phyloP scores from a whole-genome alignment of 2,888 invertebrate species.

The Acleris literana region DNA sequence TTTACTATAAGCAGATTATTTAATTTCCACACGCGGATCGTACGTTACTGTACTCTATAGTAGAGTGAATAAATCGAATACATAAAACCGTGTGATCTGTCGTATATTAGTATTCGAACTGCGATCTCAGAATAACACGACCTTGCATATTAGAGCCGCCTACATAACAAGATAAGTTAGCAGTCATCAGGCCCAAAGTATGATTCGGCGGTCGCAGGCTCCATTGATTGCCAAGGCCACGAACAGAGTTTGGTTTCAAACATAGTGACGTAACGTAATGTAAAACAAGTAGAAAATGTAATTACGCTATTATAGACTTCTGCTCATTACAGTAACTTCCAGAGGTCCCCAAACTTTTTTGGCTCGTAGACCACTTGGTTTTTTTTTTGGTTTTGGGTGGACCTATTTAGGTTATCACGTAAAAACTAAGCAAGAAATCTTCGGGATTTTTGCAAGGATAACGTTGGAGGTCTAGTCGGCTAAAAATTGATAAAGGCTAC shows the following conservation, averaged over 20 bases:
- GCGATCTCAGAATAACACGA: constrained; percentile 46
- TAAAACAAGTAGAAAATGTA: neutral
- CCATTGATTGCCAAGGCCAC: constrained; percentile 59
- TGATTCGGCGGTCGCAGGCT: constrained; percentile 57
- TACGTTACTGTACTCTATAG: neutral
- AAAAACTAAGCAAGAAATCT: too few relatives aligned
- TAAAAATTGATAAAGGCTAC: too few relatives aligned
- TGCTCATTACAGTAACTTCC: too few relatives aligned
- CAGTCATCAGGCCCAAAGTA: constrained; percentile 48
- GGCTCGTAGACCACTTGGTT: too few relatives aligned
- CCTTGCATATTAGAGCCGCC: constrained; percentile 71
- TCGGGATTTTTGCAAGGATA: too few relatives aligned
- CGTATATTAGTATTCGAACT: constrained; percentile 49
- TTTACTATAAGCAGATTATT: neutral
- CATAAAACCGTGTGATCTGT: constrained; percentile 11
- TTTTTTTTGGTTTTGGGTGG: too few relatives aligned
- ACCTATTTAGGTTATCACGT: too few relatives aligned
- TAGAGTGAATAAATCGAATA: neutral
- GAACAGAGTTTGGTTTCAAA: constrained; percentile 9
- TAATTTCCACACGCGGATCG: neutral
- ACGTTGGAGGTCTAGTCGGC: too few relatives aligned
- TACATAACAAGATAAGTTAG: constrained; percentile 67
- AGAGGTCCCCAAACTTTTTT: too few relatives aligned
- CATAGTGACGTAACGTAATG: constrained; percentile 31
- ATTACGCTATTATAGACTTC: too few relatives aligned